These are phyloP conservation scores for Chorisops tibialis DNA, from an alignment of 2,888 invertebrate species.

Conservation along the genomic window DNA sequence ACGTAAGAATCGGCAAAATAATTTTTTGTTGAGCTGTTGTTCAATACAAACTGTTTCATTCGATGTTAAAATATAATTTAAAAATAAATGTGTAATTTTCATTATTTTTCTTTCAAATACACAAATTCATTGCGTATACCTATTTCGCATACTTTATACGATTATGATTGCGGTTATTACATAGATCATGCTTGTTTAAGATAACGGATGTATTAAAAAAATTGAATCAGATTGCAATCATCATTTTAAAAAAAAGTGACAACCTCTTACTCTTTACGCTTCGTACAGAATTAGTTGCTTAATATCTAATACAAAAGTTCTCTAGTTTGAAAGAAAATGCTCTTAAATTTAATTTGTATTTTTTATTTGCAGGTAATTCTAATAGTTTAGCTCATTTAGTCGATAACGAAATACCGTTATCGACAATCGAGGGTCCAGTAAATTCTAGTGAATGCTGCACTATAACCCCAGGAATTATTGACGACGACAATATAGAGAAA, in stretches of 20 bases:
- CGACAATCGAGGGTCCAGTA: constrained; percentile 49
- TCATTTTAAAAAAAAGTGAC: constrained; percentile 16
- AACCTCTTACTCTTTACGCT: constrained; percentile 12
- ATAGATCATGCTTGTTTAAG: no score
- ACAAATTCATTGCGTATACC: no score
- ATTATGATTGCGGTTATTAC: no score
- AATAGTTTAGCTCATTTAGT: constrained; percentile 66
- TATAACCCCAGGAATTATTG: constrained; percentile 41
- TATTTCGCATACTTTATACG: no score
- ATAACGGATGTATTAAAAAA: no score
- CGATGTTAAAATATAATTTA: no score
- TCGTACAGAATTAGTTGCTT: not conserved
- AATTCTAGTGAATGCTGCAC: constrained; percentile 28
- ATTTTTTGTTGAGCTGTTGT: no score
- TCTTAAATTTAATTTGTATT: not conserved
- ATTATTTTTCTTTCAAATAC: no score
- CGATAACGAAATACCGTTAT: constrained; percentile 62
- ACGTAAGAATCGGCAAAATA: no score
- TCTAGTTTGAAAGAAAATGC: not conserved
- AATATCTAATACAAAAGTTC: not conserved
- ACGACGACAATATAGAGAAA: constrained; percentile 47
- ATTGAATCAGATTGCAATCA: no score
- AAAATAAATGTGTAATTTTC: no score
- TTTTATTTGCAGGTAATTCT: constrained; percentile 57
- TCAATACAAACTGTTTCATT: no score